phyloP scores from a whole-genome alignment of 2,888 invertebrate genomes.

The Pristionchus japonicus region DNA sequence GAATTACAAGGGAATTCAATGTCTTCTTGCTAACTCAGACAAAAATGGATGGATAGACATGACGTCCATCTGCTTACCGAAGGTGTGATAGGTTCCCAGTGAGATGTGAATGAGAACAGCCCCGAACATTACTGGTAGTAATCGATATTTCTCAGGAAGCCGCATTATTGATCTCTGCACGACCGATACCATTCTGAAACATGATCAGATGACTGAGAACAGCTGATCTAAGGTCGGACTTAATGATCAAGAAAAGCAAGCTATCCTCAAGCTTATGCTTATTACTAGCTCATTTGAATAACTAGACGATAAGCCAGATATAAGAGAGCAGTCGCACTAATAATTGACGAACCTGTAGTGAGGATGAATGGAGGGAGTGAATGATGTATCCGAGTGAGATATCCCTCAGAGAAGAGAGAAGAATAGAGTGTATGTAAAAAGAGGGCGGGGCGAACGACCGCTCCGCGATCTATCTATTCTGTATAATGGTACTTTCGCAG shows the following conservation, averaged over 20 bases:
- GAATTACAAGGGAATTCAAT: not conserved
- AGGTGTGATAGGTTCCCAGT: constrained; percentile 74
- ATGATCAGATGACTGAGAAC: not conserved
- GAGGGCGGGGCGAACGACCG: constrained; percentile 13
- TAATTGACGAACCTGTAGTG: constrained; percentile 25
- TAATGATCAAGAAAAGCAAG: not conserved
- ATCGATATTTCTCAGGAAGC: constrained; percentile 55
- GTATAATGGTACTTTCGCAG: not conserved
- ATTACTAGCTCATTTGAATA: not conserved
- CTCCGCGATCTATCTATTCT: constrained; percentile 4
- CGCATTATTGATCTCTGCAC: constrained; percentile 52
- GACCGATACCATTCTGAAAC: constrained; percentile 52
- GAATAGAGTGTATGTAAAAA: constrained; percentile 34
- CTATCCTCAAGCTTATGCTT: constrained; percentile 54
- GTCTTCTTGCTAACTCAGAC: not conserved
- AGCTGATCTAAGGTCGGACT: not conserved
- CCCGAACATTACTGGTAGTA: constrained; percentile 68
- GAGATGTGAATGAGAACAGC: constrained; percentile 74
- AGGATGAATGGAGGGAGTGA: constrained; percentile 27
- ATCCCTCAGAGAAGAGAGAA: constrained; percentile 36
- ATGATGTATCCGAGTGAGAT: constrained; percentile 36
- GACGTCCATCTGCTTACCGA: constrained; percentile 55
- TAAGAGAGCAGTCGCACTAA: not conserved
- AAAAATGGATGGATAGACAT: not conserved
- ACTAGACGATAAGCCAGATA: not conserved